Evolutionary conservation across 2,888 invertebrate genomes (phyloP).

Genomic region (Mylabris sibirica): DNA sequence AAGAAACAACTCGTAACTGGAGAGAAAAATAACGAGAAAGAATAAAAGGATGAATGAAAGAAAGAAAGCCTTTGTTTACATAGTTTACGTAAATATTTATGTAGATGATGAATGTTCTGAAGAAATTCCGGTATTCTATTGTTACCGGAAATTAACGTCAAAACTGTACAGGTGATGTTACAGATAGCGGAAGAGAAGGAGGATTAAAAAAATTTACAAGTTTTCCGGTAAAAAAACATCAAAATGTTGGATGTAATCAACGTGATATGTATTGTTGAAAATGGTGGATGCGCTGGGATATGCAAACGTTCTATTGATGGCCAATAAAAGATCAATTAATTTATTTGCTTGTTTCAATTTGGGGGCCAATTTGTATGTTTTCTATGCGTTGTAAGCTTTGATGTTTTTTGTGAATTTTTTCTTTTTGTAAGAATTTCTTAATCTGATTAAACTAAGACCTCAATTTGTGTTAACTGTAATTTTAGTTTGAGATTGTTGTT

Average conservation of each 20-base stretch:
- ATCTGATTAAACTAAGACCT: not conserved
- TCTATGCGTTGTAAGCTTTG: not conserved
- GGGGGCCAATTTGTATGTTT: not conserved
- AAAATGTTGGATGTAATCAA: no score
- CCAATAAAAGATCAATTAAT: not conserved
- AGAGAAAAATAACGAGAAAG: not conserved
- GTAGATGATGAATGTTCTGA: not conserved
- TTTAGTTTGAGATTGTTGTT: not conserved
- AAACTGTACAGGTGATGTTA: not conserved
- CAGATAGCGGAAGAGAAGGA: not conserved
- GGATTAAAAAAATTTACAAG: not conserved
- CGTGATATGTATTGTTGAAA: no score
- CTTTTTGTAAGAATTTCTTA: not conserved
- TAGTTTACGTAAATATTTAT: not conserved
- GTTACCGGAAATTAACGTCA: conserved; percentile 1
- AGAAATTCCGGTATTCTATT: not conserved
- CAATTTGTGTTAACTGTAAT: not conserved
- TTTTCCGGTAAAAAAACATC: not conserved
- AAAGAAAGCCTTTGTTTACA: not conserved
- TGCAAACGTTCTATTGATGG: not conserved
- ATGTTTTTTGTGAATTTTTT: no score
- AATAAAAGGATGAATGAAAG: not conserved
- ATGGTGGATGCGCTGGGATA: not conserved
- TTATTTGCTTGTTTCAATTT: not conserved
- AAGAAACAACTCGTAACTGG: no score